Conservation (phyloP, 2,797 vertebrate genomes). For the Channa striata region DNA sequence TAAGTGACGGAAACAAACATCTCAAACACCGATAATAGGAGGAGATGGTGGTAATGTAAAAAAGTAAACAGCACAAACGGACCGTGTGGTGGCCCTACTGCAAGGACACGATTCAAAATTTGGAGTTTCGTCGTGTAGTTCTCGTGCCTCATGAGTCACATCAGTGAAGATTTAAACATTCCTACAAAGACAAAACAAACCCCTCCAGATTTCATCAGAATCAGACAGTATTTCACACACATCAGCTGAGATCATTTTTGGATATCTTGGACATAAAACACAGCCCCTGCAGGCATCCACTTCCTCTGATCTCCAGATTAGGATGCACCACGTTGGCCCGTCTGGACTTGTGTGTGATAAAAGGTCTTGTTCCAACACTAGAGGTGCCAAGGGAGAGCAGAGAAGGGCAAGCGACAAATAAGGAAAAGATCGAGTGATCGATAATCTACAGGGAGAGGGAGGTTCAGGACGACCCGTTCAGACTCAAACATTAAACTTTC, state of each 20-base stretch:
- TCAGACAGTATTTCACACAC: not conserved
- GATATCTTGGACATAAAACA: not conserved
- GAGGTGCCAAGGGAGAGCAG: constrained; percentile 7
- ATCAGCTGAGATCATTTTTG: not conserved
- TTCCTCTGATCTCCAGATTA: constrained; percentile 32
- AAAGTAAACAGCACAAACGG: too few species aligned
- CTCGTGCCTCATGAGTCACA: not conserved
- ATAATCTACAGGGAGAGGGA: constrained; percentile 30
- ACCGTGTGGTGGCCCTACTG: too few species aligned
- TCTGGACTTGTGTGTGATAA: constrained; percentile 28
- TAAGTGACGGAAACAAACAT: too few species aligned
- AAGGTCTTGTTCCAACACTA: constrained; percentile 48
- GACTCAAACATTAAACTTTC: constrained; percentile 47
- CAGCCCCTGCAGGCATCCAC: not conserved
- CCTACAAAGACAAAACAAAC: not conserved
- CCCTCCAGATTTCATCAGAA: not conserved
- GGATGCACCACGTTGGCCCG: constrained; percentile 24
- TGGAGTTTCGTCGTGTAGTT: not conserved
- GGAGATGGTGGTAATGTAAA: too few species aligned
- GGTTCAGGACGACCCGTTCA: not conserved
- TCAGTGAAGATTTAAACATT: not conserved
- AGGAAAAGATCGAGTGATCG: constrained; percentile 39
- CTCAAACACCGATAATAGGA: too few species aligned
- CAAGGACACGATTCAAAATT: too few species aligned
- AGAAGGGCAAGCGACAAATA: constrained; percentile 42